Evolutionary conservation across 2,888 invertebrate species (phyloP).

Genomic region (Ophonus ardosiacus): DNA sequence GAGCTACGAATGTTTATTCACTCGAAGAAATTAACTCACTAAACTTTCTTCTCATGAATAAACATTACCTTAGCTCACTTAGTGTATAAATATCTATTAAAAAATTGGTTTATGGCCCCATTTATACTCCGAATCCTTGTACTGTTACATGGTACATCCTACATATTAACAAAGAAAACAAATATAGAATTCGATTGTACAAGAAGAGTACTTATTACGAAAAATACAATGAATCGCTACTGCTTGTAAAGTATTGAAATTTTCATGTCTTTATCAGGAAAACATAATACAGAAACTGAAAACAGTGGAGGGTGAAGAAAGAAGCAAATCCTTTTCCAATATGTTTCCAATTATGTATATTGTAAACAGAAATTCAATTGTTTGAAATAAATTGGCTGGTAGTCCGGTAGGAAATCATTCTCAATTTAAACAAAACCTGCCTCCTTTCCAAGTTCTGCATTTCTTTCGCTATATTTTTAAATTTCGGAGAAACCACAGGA

Average conservation of each 20-base stretch:
- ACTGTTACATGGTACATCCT: too few species aligned
- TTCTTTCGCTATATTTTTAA: slow-evolving; percentile 43
- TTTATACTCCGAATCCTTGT: too few species aligned
- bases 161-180: too few species aligned
- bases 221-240: background rate
- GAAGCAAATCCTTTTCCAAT: slow-evolving; percentile 19
- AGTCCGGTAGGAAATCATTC: slow-evolving; percentile 43
- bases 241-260: background rate
- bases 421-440: slow-evolving; percentile 41
- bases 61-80: too few species aligned
- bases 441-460: slow-evolving; percentile 17
- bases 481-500: slow-evolving; percentile 25
- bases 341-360: slow-evolving; percentile 31
- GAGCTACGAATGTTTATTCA: too few species aligned
- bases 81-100: too few species aligned
- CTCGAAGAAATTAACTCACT: too few species aligned
- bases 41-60: too few species aligned
- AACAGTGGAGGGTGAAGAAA: background rate
- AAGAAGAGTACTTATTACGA: background rate
- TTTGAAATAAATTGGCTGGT: slow-evolving; percentile 33
- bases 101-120: too few species aligned
- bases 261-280: background rate
- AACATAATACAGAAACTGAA: background rate
- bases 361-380: slow-evolving; percentile 42
- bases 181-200: background rate